Percentiles rank a stretch among this genome's conserved stretches.
phyloP scores from a whole-genome alignment of 1,140 invertebrate genomes.

The Hetaerina americana region DNA sequence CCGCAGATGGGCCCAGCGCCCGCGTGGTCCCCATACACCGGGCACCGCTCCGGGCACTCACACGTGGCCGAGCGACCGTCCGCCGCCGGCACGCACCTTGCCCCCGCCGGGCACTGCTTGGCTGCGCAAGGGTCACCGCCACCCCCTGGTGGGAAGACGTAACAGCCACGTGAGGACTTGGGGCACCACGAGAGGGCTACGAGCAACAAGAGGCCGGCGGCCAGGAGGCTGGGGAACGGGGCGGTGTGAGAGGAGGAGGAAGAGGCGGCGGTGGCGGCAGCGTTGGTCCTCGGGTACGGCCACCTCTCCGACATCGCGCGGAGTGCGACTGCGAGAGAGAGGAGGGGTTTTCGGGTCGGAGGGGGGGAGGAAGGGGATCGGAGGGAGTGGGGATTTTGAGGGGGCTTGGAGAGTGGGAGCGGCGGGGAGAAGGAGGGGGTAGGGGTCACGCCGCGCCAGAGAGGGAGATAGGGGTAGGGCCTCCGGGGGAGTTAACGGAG shows the following conservation, averaged over 20 bases:
- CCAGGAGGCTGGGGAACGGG: too few relatives aligned
- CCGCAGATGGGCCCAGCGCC: slow-evolving; percentile 61
- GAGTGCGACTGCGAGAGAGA: neutral
- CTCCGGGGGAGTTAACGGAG: too few relatives aligned
- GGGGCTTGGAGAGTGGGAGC: neutral
- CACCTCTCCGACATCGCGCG: neutral
- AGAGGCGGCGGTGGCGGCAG: too few relatives aligned
- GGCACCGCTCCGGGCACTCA: slow-evolving; percentile 59
- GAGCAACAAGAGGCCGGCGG: slow-evolving; percentile 14
- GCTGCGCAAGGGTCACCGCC: slow-evolving; percentile 57
- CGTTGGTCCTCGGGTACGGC: neutral
- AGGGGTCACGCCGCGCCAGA: too few relatives aligned
- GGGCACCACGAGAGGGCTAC: too few relatives aligned
- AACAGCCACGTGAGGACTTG: slow-evolving; percentile 25
- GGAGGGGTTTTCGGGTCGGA: neutral
- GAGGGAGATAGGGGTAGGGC: too few relatives aligned
- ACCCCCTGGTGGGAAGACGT: slow-evolving; percentile 48
- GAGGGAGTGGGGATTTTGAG: neutral
- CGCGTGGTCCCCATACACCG: slow-evolving; percentile 64
- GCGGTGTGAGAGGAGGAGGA: too few relatives aligned
- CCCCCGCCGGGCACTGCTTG: slow-evolving; percentile 57
- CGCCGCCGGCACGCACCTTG: slow-evolving; percentile 57
- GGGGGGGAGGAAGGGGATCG: neutral
- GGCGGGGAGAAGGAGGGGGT: neutral
- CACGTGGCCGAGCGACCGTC: slow-evolving; percentile 60